Conservation (phyloP, 2,888 invertebrate species). For the Neria commutata region DNA sequence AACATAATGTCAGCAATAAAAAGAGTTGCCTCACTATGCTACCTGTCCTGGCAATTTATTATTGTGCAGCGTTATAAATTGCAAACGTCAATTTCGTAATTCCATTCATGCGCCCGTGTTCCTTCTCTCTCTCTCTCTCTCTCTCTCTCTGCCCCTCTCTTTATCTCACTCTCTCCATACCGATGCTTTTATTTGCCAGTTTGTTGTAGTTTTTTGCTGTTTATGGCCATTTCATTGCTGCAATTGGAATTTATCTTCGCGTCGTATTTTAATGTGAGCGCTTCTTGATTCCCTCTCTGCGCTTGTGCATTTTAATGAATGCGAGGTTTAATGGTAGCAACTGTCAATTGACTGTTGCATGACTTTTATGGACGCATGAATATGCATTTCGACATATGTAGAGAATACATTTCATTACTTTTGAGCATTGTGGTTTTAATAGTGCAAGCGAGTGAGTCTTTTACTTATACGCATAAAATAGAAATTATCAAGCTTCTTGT, state of each 20-base stretch:
- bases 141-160: not conserved
- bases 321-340: no score
- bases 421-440: no score
- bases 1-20: no score
- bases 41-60: slow-evolving; percentile 43
- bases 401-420: no score
- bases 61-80: slow-evolving; percentile 50
- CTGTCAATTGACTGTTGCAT: slow-evolving; percentile 24
- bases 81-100: slow-evolving; percentile 46
- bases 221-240: slow-evolving; percentile 40
- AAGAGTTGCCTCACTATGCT: not conserved
- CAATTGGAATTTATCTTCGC: slow-evolving; percentile 3
- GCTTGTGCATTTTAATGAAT: slow-evolving; percentile 10
- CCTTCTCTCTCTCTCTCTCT: not conserved
- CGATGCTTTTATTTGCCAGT: not conserved
- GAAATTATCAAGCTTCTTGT: no score
- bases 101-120: not conserved
- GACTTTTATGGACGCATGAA: slow-evolving; percentile 51
- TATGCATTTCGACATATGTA: no score
- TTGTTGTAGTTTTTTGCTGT: not conserved
- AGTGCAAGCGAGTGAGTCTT: no score
- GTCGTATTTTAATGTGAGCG: slow-evolving; percentile 35
- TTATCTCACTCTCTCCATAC: not conserved
- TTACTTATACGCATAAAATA: no score
- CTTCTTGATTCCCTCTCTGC: slow-evolving; percentile 6